These are phyloP conservation scores for Perccottus glenii DNA, from an alignment of 2,113 vertebrate genomes.

Conservation along the genomic window DNA sequence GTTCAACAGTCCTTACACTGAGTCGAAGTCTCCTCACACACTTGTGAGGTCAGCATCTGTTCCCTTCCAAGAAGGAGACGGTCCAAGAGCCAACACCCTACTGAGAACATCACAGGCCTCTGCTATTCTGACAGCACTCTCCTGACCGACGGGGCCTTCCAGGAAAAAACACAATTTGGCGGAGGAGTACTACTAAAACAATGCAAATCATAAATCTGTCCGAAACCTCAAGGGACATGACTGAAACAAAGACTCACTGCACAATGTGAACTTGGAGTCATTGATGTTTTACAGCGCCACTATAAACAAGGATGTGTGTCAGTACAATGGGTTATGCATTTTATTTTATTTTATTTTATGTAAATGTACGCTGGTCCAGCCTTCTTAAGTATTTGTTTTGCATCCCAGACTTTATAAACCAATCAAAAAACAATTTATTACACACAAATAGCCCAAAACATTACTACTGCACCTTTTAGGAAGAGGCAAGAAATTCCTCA, in stretches of 20 bases:
- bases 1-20: slow-evolving; percentile 5
- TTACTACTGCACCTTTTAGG: not conserved
- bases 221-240: slow-evolving; percentile 5
- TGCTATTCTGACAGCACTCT: slow-evolving; percentile 42
- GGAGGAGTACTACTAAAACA: slow-evolving; percentile 20
- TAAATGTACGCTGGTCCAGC: too few relatives aligned
- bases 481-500: too few relatives aligned
- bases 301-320: not conserved
- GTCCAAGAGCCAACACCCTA: slow-evolving; percentile 55
- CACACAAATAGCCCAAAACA: too few relatives aligned
- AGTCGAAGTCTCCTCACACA: not conserved
- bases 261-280: not conserved
- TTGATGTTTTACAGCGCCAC: not conserved
- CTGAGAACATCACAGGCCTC: slow-evolving; percentile 64
- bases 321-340: too few relatives aligned
- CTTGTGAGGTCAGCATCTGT: slow-evolving; percentile 29
- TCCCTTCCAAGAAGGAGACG: slow-evolving; percentile 51
- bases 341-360: too few relatives aligned
- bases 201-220: slow-evolving; percentile 31
- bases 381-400: too few relatives aligned
- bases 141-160: slow-evolving; percentile 18
- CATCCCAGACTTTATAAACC: too few relatives aligned
- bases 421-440: not conserved
- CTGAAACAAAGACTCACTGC: not conserved
- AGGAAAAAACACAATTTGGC: slow-evolving; percentile 13